These are phyloP conservation scores for Argyrosomus japonicus DNA, from an alignment of 2,113 vertebrate genomes.

Conservation along the genomic window DNA sequence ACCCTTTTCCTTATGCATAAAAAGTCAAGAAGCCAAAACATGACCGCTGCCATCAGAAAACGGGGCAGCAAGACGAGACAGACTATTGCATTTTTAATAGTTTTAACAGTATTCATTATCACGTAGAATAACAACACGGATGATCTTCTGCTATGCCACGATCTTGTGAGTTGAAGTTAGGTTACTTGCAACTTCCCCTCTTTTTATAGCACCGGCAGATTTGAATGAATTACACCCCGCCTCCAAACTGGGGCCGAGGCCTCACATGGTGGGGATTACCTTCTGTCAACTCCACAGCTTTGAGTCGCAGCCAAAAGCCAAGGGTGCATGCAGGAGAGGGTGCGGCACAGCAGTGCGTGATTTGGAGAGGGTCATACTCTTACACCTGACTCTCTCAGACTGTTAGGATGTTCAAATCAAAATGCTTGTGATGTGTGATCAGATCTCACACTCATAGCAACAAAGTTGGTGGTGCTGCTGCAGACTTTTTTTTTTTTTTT, in stretches of 20 bases:
- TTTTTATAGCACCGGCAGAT: constrained; percentile 92
- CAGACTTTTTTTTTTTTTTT: neutral
- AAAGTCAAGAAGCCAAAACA: constrained; percentile 97
- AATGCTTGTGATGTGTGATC: too few relatives aligned
- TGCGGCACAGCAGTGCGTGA: constrained; percentile 20
- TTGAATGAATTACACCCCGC: constrained; percentile 96
- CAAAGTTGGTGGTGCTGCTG: neutral
- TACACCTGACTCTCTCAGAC: too few relatives aligned
- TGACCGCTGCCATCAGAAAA: constrained; percentile 92
- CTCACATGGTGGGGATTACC: constrained; percentile 94
- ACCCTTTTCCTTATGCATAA: constrained; percentile 93
- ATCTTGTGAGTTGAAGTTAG: constrained; percentile 81
- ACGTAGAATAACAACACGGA: constrained; percentile 77
- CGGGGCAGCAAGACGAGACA: constrained; percentile 93
- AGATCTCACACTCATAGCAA: too few relatives aligned
- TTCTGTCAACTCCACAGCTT: constrained; percentile 77
- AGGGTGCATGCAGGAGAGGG: constrained; percentile 48
- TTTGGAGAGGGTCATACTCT: neutral
- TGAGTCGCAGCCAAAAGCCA: constrained; percentile 60
- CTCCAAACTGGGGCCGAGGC: constrained; percentile 91
- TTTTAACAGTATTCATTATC: constrained; percentile 88
- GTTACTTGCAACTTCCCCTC: constrained; percentile 79
- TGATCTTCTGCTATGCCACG: constrained; percentile 73
- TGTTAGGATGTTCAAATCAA: neutral
- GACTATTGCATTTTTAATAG: constrained; percentile 90